Percentiles rank a stretch among this genome's conserved stretches.
phyloP scores from a whole-genome alignment of 2,113 vertebrate genomes.

The Lanius ludovicianus region DNA sequence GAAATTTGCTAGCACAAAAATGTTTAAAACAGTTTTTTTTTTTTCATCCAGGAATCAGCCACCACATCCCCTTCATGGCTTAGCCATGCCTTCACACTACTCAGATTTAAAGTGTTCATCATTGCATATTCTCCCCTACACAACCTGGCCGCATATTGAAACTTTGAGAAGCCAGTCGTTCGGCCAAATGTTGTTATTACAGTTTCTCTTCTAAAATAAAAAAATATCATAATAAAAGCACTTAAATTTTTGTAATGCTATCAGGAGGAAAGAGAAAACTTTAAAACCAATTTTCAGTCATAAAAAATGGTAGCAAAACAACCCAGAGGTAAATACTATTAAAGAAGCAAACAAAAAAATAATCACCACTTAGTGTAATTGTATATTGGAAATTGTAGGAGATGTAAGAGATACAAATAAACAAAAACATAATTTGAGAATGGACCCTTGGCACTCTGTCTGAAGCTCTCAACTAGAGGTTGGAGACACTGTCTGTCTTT shows the following conservation, averaged over 20 bases:
- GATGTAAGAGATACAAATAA: neutral
- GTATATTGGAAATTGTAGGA: neutral
- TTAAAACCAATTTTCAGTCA: slow-evolving; percentile 14
- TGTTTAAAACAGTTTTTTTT: neutral
- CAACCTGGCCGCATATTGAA: neutral
- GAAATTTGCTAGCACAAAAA: neutral
- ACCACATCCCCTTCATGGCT: neutral
- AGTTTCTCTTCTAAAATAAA: neutral
- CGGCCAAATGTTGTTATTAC: neutral
- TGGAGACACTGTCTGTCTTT: neutral
- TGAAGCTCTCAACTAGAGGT: neutral
- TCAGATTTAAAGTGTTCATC: neutral
- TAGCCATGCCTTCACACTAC: neutral
- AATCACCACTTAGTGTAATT: neutral
- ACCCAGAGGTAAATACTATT: slow-evolving; percentile 12
- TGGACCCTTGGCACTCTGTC: neutral
- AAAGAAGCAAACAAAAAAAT: neutral
- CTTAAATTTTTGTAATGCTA: neutral
- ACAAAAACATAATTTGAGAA: neutral
- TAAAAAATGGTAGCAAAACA: neutral
- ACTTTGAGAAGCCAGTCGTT: neutral
- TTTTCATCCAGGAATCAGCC: neutral
- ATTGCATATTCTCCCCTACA: neutral
- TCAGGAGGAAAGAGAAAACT: slow-evolving; percentile 28
- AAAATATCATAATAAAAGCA: neutral